Evolutionary conservation across 1,140 invertebrate genomes (phyloP).

Genomic region (Caenorhabditis latens): DNA sequence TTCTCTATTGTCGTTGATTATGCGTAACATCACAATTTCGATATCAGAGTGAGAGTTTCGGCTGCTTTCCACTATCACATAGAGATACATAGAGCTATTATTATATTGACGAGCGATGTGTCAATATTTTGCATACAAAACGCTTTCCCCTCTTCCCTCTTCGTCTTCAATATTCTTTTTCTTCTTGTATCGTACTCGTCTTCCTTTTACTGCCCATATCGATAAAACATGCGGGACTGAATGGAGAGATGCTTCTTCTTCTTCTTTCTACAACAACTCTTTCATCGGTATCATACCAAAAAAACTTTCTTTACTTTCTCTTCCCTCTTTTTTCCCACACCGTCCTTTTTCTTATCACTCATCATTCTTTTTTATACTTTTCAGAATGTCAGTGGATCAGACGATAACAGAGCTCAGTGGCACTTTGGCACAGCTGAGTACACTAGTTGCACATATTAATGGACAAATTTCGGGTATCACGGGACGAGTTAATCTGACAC

Average conservation of each 20-base stretch:
- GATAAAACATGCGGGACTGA: constrained; percentile 50
- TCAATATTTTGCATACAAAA: constrained; percentile 46
- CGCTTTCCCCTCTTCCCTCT: background rate
- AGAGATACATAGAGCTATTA: constrained; percentile 7
- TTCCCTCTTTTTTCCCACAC: background rate
- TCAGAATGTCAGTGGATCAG: constrained; percentile 73
- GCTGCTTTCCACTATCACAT: background rate
- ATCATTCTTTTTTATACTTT: background rate
- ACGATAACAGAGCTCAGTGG: constrained; percentile 73
- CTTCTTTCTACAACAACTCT: constrained; percentile 11
- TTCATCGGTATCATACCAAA: too few species aligned
- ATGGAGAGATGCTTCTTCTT: constrained; percentile 28
- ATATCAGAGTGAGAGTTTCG: background rate
- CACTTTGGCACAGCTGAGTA: constrained; percentile 70
- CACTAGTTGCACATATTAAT: constrained; percentile 73
- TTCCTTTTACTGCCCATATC: constrained; percentile 11
- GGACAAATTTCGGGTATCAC: constrained; percentile 72
- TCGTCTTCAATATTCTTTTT: background rate
- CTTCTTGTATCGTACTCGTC: background rate
- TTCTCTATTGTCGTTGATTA: background rate
- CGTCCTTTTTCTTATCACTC: background rate
- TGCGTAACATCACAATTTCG: background rate
- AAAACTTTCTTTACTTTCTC: background rate
- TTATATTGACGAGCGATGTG: constrained; percentile 31
- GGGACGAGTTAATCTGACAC: constrained; percentile 71